Conservation (phyloP, 2,888 invertebrate species). For the Scrobipalpa costella region DNA sequence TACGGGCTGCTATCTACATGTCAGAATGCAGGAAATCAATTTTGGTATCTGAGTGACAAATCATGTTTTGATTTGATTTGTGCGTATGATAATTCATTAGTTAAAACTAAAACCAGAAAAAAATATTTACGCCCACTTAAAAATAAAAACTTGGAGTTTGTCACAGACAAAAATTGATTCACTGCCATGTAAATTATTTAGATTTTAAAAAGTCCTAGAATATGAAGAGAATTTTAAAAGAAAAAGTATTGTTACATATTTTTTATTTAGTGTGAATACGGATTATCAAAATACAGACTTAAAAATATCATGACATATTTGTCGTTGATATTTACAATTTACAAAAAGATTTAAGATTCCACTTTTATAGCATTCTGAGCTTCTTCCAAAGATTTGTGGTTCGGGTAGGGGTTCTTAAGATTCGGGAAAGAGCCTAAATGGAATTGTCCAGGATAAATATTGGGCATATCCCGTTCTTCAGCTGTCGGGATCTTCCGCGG, state of each 20-base stretch:
- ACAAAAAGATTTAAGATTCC: not conserved
- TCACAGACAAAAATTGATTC: no score
- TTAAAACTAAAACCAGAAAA: no score
- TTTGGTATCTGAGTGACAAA: no score
- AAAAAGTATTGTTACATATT: not conserved
- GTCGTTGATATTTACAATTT: not conserved
- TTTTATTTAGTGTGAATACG: not conserved
- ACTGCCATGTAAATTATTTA: no score
- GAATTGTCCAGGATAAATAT: slow-evolving; percentile 41
- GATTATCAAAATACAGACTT: no score
- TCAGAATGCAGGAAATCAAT: not conserved
- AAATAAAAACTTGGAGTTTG: no score
- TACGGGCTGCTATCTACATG: no score
- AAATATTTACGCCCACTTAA: no score
- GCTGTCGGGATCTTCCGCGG: slow-evolving; percentile 40
- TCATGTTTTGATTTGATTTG: no score
- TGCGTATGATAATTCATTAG: no score
- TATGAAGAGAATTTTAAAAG: not conserved
- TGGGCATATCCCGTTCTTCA: slow-evolving; percentile 46
- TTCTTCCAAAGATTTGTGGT: slow-evolving; percentile 26
- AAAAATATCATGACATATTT: no score
- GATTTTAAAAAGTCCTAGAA: not conserved
- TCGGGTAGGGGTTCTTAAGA: slow-evolving; percentile 43
- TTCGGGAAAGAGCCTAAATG: slow-evolving; percentile 43
- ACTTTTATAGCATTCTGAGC: not conserved